phyloP scores from a whole-genome alignment of 2,113 vertebrate genomes.

The Clarias magur region DNA sequence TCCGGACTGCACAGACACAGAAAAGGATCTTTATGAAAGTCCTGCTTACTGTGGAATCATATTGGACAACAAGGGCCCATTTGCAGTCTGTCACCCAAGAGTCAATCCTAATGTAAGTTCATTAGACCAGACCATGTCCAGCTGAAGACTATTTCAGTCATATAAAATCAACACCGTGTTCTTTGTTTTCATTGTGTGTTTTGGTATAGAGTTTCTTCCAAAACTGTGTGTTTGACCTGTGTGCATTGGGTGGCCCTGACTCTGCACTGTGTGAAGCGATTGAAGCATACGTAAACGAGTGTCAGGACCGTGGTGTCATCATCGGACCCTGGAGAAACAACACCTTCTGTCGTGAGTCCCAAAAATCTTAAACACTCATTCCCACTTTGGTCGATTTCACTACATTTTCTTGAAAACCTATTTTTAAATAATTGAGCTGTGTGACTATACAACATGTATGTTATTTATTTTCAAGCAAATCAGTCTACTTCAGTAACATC shows the following conservation, averaged over 20 bases:
- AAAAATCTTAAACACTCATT: neutral
- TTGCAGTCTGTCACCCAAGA: slow-evolving; percentile 60
- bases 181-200: slow-evolving; percentile 29
- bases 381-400: neutral
- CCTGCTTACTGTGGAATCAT: slow-evolving; percentile 71
- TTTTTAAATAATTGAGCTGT: neutral
- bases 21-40: slow-evolving; percentile 68
- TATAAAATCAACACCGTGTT: neutral
- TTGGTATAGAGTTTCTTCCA: slow-evolving; percentile 68
- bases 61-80: slow-evolving; percentile 64
- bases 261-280: slow-evolving; percentile 73
- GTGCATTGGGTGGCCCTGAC: slow-evolving; percentile 69
- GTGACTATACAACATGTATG: neutral
- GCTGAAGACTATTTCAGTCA: too few species aligned
- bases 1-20: slow-evolving; percentile 64
- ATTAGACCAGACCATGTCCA: neutral
- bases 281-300: slow-evolving; percentile 74
- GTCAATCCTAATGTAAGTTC: slow-evolving; percentile 70
- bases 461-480: neutral
- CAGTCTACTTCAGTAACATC: neutral
- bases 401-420: neutral
- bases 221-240: slow-evolving; percentile 75
- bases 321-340: slow-evolving; percentile 73
- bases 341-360: slow-evolving; percentile 72
- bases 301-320: slow-evolving; percentile 74